Base-by-base conservation (phyloP, 2,113 vertebrate genomes). In the Illadopsis cleaveri region DNA sequence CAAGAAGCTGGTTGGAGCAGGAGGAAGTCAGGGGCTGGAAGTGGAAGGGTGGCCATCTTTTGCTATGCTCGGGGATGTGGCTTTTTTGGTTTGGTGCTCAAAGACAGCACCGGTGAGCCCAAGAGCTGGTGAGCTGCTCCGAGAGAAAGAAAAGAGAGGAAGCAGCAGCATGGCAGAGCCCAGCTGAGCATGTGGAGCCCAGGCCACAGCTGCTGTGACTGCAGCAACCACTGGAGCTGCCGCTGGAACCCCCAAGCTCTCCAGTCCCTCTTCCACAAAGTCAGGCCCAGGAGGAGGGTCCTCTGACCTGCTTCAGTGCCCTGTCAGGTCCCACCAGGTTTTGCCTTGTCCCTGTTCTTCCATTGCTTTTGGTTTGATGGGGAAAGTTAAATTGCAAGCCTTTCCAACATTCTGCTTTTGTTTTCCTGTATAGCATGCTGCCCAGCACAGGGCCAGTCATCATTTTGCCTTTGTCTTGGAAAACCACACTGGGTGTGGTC, bases 171-270 rank as follows among this genome's bases (percentile, higher is more conserved):
- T 15, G 24, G 54, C 27, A 60, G 47, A 53, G 47, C 64, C n/a
- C 38, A 53, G 47, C 73, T 61, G 54, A 69, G 54, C 47, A 23
- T 22, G 22, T 69, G 45, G 53, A 77, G 38, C 54, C 54, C 72
- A 33, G 19, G 38, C 22, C 0, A 2, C 53, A 58, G 83, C 44
- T 76, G 35, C 61, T 51, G 71, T 50, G 62, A 60, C 54, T 1
- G 4, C 37, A 76, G 71, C 37, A 58, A 31, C 35, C 33, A 10
- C 27, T 15, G 9, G 37, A 68, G 17, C 31, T 68, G 37, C 62
- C 0, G 1, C 45, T 33, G 54, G n/a, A 69, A 53, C 18, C 0
- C 0, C 28, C 10, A 44, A 20, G 54, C 45, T 86, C 72, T 69
- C 54, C 45, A 69, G 22, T 38, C 22, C 54, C 0, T 0, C 22